phyloP scores from a whole-genome alignment of 1,140 invertebrate species.

The Lycorma delicatula region DNA sequence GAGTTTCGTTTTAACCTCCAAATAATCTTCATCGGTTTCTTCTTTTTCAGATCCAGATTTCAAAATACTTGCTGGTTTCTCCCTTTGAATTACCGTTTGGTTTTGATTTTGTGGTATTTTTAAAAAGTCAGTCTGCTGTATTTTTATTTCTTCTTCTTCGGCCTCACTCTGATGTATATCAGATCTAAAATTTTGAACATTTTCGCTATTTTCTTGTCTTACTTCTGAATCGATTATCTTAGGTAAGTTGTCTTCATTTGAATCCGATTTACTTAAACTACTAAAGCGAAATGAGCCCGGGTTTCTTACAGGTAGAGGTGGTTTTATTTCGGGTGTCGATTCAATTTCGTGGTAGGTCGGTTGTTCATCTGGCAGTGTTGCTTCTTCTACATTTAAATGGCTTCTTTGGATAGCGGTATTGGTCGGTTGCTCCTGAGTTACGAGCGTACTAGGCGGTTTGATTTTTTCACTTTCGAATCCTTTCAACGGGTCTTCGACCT shows the following conservation, averaged over 20 bases:
- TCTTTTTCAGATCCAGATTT: too few species aligned
- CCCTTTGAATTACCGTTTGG: neutral
- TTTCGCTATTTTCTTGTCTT: neutral
- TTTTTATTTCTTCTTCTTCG: too few species aligned
- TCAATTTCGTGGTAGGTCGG: neutral
- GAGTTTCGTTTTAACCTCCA: too few species aligned
- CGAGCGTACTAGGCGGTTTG: slow-evolving; percentile 25
- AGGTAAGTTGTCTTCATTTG: neutral
- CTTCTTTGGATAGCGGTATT: slow-evolving; percentile 44
- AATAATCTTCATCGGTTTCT: neutral
- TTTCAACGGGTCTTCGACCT: neutral
- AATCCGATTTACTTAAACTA: neutral
- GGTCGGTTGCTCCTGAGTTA: slow-evolving; percentile 42
- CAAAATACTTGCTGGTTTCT: too few species aligned
- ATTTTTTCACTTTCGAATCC: slow-evolving; percentile 2
- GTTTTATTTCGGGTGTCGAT: slow-evolving; percentile 1
- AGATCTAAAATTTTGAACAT: neutral
- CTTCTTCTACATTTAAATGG: slow-evolving; percentile 47
- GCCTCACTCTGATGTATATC: neutral
- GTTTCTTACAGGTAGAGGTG: neutral
- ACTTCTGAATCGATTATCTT: too few species aligned
- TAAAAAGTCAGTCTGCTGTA: neutral
- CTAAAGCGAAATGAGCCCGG: neutral
- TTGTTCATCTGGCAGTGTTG: slow-evolving; percentile 29
- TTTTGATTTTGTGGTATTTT: neutral